These are phyloP conservation scores for Centroberyx gerrardi DNA, from an alignment of 2,797 vertebrate species.

Conservation along the genomic window DNA sequence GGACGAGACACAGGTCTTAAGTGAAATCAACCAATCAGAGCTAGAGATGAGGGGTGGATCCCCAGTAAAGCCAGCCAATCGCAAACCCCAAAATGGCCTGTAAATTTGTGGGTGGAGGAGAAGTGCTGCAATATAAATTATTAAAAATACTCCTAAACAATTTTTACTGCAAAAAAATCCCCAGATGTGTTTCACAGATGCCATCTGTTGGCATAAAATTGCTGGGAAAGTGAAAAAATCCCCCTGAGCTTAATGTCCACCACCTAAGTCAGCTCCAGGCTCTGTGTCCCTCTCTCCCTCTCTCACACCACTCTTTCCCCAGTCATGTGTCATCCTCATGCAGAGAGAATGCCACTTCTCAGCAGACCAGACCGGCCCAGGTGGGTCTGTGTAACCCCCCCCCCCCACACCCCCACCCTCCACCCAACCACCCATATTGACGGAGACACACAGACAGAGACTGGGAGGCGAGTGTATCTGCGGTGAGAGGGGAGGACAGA, in stretches of 20 bases:
- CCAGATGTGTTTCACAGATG: too few species aligned
- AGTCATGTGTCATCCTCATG: constrained; percentile 10
- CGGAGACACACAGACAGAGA: constrained; percentile 25
- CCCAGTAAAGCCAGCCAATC: too few species aligned
- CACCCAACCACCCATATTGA: constrained; percentile 14
- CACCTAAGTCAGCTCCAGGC: background rate
- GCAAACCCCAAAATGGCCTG: background rate
- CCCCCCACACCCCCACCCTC: constrained; percentile 1
- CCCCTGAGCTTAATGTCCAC: background rate
- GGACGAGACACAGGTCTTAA: too few species aligned
- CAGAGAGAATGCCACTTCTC: constrained; percentile 9
- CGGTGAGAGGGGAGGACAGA: constrained; percentile 50
- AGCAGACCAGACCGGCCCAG: constrained; percentile 32
- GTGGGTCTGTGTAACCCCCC: constrained; percentile 39
- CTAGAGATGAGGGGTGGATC: too few species aligned
- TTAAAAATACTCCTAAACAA: background rate
- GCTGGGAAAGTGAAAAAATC: too few species aligned
- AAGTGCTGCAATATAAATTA: background rate
- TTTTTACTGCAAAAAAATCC: background rate
- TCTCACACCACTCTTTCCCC: background rate
- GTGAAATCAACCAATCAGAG: too few species aligned
- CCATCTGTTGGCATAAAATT: too few species aligned
- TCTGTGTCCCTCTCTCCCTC: background rate
- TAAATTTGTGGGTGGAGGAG: too few species aligned
- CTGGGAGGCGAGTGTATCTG: constrained; percentile 33